Evolutionary conservation across 1,140 invertebrate genomes (phyloP), one percentile per base, ranked within the genome.

Genomic region (Psilanteris sp.): DNA sequence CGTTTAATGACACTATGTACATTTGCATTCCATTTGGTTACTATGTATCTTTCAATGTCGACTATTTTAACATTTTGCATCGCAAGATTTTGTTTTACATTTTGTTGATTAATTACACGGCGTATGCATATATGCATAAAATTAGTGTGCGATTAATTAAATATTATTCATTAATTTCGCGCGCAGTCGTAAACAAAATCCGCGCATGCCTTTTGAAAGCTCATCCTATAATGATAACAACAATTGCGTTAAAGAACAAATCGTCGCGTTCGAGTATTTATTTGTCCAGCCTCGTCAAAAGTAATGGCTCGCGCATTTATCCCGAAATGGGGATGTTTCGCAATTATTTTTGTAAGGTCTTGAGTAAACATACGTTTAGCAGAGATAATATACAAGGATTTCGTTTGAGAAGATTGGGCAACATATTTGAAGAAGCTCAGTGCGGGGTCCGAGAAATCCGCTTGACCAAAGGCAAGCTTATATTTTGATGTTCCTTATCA

Each of bases 401-500:
- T 81, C 78, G 52, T 50, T 72, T 61, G 34, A 64, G 39, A 76
- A 75, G 83, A 85, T 85, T 83, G 79, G 77, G 85, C 81, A 88
- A 84, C 86, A 88, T 87, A 86, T 87, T 88, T 83, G 83, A 84
- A 79, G 80, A 70, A 61, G 48, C 62, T 61, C 24, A 52, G 29
- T 5, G 71, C 57, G 84, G 84, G 83, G 83, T 83, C 79, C 75
- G 70, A 52, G 62, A 86, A 88, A 88, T 88, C 87, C 83, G 85
- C 87, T 88, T 87, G 86, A 87, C 84, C 84, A 77, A 37, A 29
- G 52, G 44, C 48, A 55, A 75, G 76, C 84, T 81, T 83, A 85
- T 85, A 87, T 88, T 87, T 83, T 79, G 71, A 76, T 68, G 39
- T 36, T 22, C 31, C 52, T 43, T 10, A 8, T 48, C 26, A 50